Base-by-base conservation (phyloP, 2,888 invertebrate genomes). In the Ochlodes sylvanus region DNA sequence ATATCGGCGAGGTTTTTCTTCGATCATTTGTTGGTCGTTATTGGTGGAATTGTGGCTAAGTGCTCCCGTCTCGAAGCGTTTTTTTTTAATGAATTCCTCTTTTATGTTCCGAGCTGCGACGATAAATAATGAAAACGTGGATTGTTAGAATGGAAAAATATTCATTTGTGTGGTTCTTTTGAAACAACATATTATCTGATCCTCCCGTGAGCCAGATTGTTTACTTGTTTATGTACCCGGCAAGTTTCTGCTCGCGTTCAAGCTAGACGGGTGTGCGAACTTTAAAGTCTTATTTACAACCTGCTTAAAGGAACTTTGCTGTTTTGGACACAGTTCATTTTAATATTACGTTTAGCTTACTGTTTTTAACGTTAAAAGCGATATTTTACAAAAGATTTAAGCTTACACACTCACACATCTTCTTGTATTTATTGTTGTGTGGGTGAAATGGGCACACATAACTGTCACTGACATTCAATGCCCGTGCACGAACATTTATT, bases 11-110 rank as follows among this genome's bases (percentile, higher is more conserved):
- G 84, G 85, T 87, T 86, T 89, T 86, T 84, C 87, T 87, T 83
- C 88, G 84, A 89, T 90, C 88, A 88, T 90, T 88, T 82, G 87
- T 88, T 81, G 84, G 86, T 88, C 86, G 89, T 89, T 90, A 90
- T 90, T 88, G 88, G 89, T 83, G 79, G 85, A 79, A 86, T 86
- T 87, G 88, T 81, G 90, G 90, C 81, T 87, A 88, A 90, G 90
- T 87, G 86, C 84, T 77, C 76, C 76, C 79, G 80, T 68, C 80
- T 79, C 78, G 82, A 78, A 83, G 86, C 84, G 85, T 82, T 87
- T 86, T 89, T n/a, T 85, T 91, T 88, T 89, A 91, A 91, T 90
- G 89, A 92, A 88, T 89, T 84, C 87, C 78, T 79, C 81, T 80
- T 88, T 90, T 89, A 85, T 86, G 78, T 79, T 79, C 80, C 79